Base-by-base conservation (phyloP, 1,140 invertebrate genomes). In the Aculops lycopersici region DNA sequence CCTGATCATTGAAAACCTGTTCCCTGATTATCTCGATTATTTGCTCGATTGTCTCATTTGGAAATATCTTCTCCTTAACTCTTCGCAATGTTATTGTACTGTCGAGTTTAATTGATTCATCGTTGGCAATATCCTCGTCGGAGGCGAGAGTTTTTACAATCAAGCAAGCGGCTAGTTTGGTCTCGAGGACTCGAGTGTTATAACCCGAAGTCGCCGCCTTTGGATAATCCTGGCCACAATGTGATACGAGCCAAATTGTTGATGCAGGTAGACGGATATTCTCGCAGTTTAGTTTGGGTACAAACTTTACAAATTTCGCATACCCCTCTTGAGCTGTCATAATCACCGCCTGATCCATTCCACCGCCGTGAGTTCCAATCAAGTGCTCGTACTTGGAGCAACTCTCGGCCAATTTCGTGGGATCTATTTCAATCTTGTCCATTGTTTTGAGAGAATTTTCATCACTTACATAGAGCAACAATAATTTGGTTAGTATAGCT, bases 341-440 rank as follows among this genome's bases (percentile, higher is more conserved):
- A 38, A 79, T 79, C 50, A 94, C 94, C 0, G 90, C 84, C 61
- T 98, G 92, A 57, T 98, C 92, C 92, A 98, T 98, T 46, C 88
- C 90, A 31, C 90, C 92, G 20, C 88, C 86, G 59, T 84, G 69
- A 3, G 62, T 64, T 14, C 88, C 90, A 49, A 95, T 86, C 48
- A 79, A 81, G 45, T 71, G 63, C 61, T 98, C 90, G 53, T 73
- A 71, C 46, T 62, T 60, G 0, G 84, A 80, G 59, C 84, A 86
- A 38, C 88, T 53, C 35, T 69, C 66, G 3, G 88, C 83, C 46
- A 95, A 58, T 42, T 74, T 65, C 43, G 67, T 64, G 58, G 77
- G 77, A 38, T 62, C 58, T 44, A 78, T 35, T 3, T 24, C 21
- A 36, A 45, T 41, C 13, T 36, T 3, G 42, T 35, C n/a, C 36